phyloP scores from a whole-genome alignment of 1,140 invertebrate genomes.

The Subanguina moxae region DNA sequence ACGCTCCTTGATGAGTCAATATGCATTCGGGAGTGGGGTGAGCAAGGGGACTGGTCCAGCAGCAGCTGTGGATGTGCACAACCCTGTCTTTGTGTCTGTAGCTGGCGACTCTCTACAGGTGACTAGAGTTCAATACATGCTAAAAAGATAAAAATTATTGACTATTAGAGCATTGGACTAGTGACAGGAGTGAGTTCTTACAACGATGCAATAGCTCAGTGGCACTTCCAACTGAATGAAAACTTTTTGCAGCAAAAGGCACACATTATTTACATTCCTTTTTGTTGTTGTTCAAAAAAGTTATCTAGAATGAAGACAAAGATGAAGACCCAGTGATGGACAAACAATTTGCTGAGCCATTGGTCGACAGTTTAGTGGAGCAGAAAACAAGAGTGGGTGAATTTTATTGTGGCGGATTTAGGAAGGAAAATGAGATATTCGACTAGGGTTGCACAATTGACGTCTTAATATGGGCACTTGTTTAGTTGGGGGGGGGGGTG shows the following conservation, averaged over 20 bases:
- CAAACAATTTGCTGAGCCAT: constrained; percentile 26
- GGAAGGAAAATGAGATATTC: too few relatives aligned
- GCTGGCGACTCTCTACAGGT: not conserved
- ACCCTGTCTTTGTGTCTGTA: constrained; percentile 9
- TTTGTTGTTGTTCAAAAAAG: not conserved
- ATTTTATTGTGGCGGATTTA: not conserved
- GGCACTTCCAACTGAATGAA: constrained; percentile 8
- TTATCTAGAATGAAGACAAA: constrained; percentile 1
- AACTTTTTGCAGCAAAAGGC: constrained; percentile 6
- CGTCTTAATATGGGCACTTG: too few relatives aligned
- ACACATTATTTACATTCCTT: too few relatives aligned
- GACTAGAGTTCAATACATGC: not conserved
- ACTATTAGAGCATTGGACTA: constrained; percentile 6
- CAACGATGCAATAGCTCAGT: constrained; percentile 15
- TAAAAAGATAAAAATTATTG: not conserved
- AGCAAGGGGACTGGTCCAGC: not conserved
- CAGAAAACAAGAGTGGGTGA: constrained; percentile 18
- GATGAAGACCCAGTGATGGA: constrained; percentile 13
- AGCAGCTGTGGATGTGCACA: constrained; percentile 10
- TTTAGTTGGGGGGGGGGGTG: too few relatives aligned
- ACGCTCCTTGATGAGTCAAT: constrained; percentile 1
- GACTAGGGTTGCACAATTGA: too few relatives aligned
- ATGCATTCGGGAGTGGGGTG: not conserved
- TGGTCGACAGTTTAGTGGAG: constrained; percentile 18
- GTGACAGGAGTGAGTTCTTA: not conserved